Evolutionary conservation across 30 jellyfish, hydroid and myxozoan genomes (phyloP).

Genomic region (Hydractinia symbiolongicarpus): DNA sequence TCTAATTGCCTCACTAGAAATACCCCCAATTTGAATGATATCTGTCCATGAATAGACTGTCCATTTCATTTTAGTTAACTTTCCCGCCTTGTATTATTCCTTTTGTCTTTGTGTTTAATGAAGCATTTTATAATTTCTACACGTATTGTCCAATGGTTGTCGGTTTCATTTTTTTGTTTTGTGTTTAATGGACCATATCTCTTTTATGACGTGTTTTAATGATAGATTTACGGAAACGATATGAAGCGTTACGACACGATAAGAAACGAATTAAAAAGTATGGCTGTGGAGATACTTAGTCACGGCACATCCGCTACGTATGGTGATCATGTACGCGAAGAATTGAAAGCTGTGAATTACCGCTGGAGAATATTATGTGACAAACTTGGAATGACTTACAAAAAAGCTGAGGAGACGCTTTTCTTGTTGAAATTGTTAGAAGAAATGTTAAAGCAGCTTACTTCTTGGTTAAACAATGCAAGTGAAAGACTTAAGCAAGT

Average conservation of each 20-base stretch:
- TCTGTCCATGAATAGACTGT: too few relatives aligned
- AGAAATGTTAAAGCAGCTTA: constrained; percentile 73
- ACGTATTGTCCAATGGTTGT: too few relatives aligned
- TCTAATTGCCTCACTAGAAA: too few relatives aligned
- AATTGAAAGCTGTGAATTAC: constrained; percentile 28
- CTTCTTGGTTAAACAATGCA: constrained; percentile 56
- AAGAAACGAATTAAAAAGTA: constrained; percentile 39
- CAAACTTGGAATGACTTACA: constrained; percentile 52
- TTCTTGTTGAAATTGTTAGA: constrained; percentile 69
- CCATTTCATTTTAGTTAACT: too few relatives aligned
- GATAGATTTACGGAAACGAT: constrained; percentile 54
- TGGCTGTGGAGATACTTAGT: constrained; percentile 66
- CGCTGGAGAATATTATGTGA: constrained; percentile 67
- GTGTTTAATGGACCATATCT: too few relatives aligned
- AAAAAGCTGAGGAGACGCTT: constrained; percentile 50
- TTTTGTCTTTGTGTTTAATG: not conserved
- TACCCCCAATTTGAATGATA: too few relatives aligned
- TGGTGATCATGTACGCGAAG: constrained; percentile 46
- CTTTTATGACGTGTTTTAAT: not conserved
- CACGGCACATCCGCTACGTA: constrained; percentile 61
- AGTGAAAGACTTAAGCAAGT: constrained; percentile 32
- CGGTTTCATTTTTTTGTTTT: too few relatives aligned
- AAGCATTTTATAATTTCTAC: too few relatives aligned
- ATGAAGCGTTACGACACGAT: constrained; percentile 47
- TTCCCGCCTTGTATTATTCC: not conserved